A percentile compares a stretch with the other conserved stretches of the same genome.
phyloP scores from a whole-genome alignment of 2,797 vertebrate species.

The Tokudaia tokunoshimensis region DNA sequence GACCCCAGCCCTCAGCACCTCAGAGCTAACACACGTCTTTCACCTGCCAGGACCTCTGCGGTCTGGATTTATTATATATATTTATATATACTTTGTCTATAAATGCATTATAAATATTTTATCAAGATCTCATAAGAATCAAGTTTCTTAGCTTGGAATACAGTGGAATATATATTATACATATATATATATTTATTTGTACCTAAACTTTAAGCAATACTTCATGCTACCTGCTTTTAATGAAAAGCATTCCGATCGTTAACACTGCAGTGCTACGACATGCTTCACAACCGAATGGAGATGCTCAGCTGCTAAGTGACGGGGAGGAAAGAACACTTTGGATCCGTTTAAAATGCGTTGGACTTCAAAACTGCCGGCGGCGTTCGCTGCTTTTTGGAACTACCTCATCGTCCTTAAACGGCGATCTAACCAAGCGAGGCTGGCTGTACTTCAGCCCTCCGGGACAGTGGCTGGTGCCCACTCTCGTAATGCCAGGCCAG shows the following conservation, averaged over 20 bases:
- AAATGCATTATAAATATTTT: constrained; percentile 92
- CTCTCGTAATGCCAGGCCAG: constrained; percentile 53
- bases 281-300: constrained; percentile 87
- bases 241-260: constrained; percentile 89
- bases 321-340: constrained; percentile 86
- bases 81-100: constrained; percentile 85
- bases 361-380: constrained; percentile 89
- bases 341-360: constrained; percentile 83
- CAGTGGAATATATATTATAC: constrained; percentile 91
- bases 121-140: constrained; percentile 90
- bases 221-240: constrained; percentile 90
- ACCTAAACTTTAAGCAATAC: constrained; percentile 90
- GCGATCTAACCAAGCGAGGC: constrained; percentile 82
- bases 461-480: constrained; percentile 75
- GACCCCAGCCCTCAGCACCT: constrained; percentile 86
- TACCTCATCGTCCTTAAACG: constrained; percentile 88
- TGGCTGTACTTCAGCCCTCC: neutral
- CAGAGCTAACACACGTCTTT: constrained; percentile 75
- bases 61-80: constrained; percentile 87
- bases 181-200: constrained; percentile 88
- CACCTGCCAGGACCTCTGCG: constrained; percentile 84
- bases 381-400: constrained; percentile 90
- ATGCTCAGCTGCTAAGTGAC: constrained; percentile 82
- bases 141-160: constrained; percentile 90
- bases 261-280: constrained; percentile 87